Base-by-base conservation (phyloP, 2,888 invertebrate genomes). In the Phasia obesa region DNA sequence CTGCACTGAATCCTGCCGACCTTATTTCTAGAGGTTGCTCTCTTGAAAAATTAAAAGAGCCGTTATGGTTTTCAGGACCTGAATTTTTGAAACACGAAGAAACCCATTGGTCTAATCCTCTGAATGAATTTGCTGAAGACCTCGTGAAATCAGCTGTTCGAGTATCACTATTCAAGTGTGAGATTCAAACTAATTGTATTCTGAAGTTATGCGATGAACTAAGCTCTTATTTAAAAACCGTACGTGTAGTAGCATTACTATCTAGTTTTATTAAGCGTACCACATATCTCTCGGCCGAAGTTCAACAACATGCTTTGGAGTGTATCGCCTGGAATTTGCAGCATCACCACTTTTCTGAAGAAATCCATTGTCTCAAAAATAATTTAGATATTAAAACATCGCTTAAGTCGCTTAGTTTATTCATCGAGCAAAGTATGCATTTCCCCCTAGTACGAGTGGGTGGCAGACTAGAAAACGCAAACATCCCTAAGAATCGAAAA, bases 1-100 rank as follows among this genome's bases (percentile, higher is more conserved):
- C 81, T 31, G 60, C 42, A 6, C 15, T 62, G 13, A 84, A 81
- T 42, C 75, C 81, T n/a, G 65, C 81, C n/a, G 75, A 81, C 42
- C 59, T 76, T 17, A 73, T 78, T 4, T 78, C 81, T 23, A 47
- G 78, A 49, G 78, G 75, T 49, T 55, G 77, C 51, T 65, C 78
- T 19, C 64, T 78, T 15, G 42, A 44, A 35, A 70, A 64, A 4
- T 51, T 81, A 23, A 35, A 42, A 19, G 2, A 31, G 23, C 75
- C 78, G 19, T 59, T 49, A 13, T 78, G 75, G 65, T 44, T 71
- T 78, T 51, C 44, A 47, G 38, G 73, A 17, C 44, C 71, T 19
- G 67, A 21, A n/a, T 35, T 42, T 47, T 47, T 55, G 38, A 55
- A 25, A 11, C 25, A 11, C 11, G 35, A 9, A 11, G 67, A 67